These are phyloP conservation scores for Bolinopsis microptera DNA, from an alignment of 37 sponge, comb jelly and placozoan genomes.

Conservation along the genomic window DNA sequence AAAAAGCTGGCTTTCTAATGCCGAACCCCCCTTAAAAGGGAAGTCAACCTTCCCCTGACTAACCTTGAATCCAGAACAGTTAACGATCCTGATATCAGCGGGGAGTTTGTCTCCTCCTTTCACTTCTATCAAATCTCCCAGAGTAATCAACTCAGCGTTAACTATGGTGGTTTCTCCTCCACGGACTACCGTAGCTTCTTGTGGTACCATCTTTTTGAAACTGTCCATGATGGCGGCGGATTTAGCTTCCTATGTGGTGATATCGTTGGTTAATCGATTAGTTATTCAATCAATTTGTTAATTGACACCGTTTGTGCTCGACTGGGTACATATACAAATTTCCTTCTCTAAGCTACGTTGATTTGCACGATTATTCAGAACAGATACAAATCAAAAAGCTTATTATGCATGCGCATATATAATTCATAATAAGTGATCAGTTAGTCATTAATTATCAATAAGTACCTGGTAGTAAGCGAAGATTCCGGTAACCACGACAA, in stretches of 20 bases:
- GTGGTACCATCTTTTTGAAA: conserved; percentile 92
- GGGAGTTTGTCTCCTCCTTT: conserved; percentile 93
- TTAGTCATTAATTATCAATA: background rate
- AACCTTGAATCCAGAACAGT: conserved; percentile 84
- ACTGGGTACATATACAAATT: too few species aligned
- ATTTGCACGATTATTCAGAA: too few species aligned
- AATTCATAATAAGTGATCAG: too few species aligned
- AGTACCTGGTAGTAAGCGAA: conserved; percentile 95
- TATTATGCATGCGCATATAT: too few species aligned
- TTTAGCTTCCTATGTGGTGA: conserved; percentile 87
- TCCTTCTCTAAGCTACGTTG: too few species aligned
- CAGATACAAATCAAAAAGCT: too few species aligned
- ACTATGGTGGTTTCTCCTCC: conserved; percentile 67
- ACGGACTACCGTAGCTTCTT: conserved; percentile 82
- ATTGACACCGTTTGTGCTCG: background rate
- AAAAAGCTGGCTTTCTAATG: too few species aligned
- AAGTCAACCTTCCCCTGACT: too few species aligned
- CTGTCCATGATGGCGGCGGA: conserved; percentile 92
- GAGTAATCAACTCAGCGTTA: conserved; percentile 75
- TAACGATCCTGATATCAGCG: conserved; percentile 91
- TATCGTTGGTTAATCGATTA: too few species aligned
- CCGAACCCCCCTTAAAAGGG: too few species aligned
- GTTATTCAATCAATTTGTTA: too few species aligned
- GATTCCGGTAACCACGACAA: conserved; percentile 86
- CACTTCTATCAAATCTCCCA: conserved; percentile 92